Evolutionary conservation across 2,888 invertebrate genomes (phyloP), one percentile per base, ranked within the genome.

Genomic region (Erpobdella octoculata): DNA sequence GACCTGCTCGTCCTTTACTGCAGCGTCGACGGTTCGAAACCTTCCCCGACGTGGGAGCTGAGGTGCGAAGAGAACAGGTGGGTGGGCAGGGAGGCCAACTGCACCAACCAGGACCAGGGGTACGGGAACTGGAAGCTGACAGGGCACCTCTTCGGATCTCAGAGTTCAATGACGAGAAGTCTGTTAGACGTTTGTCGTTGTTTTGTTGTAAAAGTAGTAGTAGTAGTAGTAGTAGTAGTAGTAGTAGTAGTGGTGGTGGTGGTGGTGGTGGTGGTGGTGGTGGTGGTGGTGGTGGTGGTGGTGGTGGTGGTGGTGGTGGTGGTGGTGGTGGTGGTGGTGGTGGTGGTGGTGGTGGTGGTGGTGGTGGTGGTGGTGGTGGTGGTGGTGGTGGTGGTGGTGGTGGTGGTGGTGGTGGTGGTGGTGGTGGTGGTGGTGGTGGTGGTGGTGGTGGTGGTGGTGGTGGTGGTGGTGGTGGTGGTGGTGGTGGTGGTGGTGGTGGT

Each of bases 221-320:
- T 74, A 21, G 38, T 74, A 36, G 72, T 74, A 4, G 74, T 72
- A 21, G 36, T 74, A 18, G 46, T 41, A 18, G 46, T 41, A 18
- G 46, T 41, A 18, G 46, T 41, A 18, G 46, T 41, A 18, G 46
- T 41, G 46, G 46, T 41, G 46, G 46, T 41, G 46, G 46, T 41
- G 46, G 46, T 41, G 46, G 46, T 41, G 46, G 46, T 41, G 46
- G 46, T 41, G 46, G 46, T 41, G 46, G 46, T 41, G 46, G 46
- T 41, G 46, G 46, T 41, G 46, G 46, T 41, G 46, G 46, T 41
- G 46, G 46, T 41, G 46, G 46, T 41, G 46, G 46, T 41, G 46
- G 46, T 41, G 46, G 46, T 41, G 46, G 46, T 41, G 46, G 46
- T 41, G 46, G 46, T 41, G 46, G 46, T 41, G 46, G 46, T 41